Conservation (phyloP, 2,797 vertebrate genomes). For the Poeciliopsis turneri region DNA sequence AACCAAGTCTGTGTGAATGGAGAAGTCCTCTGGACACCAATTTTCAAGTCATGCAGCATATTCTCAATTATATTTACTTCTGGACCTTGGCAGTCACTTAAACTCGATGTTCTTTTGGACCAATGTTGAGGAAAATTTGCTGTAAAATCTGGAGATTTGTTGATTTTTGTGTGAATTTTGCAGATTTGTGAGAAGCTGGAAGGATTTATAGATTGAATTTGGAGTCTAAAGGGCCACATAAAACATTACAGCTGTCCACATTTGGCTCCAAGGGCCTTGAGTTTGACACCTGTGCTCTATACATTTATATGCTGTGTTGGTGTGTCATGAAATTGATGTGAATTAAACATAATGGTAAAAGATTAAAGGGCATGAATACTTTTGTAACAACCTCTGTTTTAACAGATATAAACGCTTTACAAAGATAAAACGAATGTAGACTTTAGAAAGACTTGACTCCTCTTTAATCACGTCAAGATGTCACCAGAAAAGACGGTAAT, state of each 20-base stretch:
- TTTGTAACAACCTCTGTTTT: background rate
- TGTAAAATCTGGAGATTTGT: too few species aligned
- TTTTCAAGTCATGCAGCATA: background rate
- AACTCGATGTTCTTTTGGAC: too few species aligned
- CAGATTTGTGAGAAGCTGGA: too few species aligned
- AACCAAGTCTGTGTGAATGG: background rate
- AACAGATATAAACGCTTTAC: background rate
- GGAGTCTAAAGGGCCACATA: too few species aligned
- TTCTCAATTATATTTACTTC: background rate
- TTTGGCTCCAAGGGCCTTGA: too few species aligned
- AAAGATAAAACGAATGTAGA: constrained; percentile 5
- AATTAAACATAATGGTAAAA: background rate
- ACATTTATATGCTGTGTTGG: background rate
- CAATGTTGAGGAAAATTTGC: too few species aligned
- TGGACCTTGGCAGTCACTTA: background rate
- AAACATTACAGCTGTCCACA: too few species aligned
- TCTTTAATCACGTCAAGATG: constrained; percentile 52
- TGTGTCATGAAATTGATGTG: background rate
- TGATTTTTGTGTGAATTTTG: too few species aligned
- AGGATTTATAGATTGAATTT: too few species aligned
- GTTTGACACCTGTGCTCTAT: background rate
- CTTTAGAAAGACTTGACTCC: constrained; percentile 47
- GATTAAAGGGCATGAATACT: background rate
- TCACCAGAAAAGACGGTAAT: constrained; percentile 53
- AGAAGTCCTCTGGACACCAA: background rate